Evolutionary conservation across 2,888 invertebrate genomes (phyloP).

Genomic region (Fissipunctia ypsillon): DNA sequence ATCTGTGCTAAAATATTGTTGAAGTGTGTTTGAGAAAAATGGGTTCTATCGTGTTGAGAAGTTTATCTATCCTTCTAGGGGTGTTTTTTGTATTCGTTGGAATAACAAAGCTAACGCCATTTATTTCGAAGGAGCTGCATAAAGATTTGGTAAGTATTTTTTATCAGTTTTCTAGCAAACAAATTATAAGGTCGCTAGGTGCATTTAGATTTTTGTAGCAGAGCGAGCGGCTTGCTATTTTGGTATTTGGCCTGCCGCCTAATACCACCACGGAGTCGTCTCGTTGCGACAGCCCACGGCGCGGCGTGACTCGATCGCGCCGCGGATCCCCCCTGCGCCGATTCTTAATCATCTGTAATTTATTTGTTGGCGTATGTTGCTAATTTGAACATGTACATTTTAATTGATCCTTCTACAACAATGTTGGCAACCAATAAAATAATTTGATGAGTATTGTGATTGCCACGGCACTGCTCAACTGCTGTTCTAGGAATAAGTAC

Average conservation of each 20-base stretch:
- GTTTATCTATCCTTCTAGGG: slow-evolving; percentile 97
- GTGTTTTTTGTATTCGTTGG: slow-evolving; percentile 99
- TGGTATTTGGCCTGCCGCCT: slow-evolving; percentile 90
- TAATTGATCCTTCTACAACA: slow-evolving; percentile 28
- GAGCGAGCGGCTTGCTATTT: slow-evolving; percentile 87
- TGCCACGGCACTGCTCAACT: background rate
- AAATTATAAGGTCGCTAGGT: slow-evolving; percentile 81
- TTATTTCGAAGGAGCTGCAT: slow-evolving; percentile 98
- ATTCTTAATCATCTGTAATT: slow-evolving; percentile 56
- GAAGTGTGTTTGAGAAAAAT: slow-evolving; percentile 74
- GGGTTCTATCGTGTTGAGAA: slow-evolving; percentile 95
- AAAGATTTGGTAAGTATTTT: slow-evolving; percentile 96
- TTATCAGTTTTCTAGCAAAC: slow-evolving; percentile 54
- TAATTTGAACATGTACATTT: slow-evolving; percentile 41
- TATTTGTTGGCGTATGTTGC: slow-evolving; percentile 55
- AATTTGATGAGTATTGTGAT: slow-evolving; percentile 15
- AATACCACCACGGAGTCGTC: slow-evolving; percentile 83
- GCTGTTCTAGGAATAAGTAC: slow-evolving; percentile 11
- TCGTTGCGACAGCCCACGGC: slow-evolving; percentile 77
- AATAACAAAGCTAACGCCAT: slow-evolving; percentile 97
- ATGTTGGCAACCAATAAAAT: slow-evolving; percentile 36
- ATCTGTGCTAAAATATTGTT: slow-evolving; percentile 64
- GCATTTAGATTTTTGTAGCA: slow-evolving; percentile 86
- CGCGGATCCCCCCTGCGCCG: slow-evolving; percentile 54
- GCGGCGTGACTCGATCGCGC: slow-evolving; percentile 67